These are phyloP conservation scores for Cyprinodon diabolis DNA, from an alignment of 2,797 vertebrate species.

Conservation along the genomic window DNA sequence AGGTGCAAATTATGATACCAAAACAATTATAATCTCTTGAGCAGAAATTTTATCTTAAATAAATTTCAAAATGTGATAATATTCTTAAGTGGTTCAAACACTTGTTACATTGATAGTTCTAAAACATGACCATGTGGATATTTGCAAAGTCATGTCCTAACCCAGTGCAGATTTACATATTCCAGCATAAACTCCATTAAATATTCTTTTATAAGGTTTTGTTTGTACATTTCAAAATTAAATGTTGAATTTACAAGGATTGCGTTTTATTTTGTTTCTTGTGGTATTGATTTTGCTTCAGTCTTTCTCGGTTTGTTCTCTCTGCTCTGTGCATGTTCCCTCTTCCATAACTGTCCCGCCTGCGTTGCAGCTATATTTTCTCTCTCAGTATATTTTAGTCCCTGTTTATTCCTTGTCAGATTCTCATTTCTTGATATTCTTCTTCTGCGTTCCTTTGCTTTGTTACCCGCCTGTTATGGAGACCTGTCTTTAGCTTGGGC, in stretches of 20 bases:
- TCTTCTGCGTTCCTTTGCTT: conserved; percentile 1
- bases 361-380: conserved; percentile 1
- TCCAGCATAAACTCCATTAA: background rate
- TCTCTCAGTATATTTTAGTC: conserved; percentile 6
- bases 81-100: background rate
- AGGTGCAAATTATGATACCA: too few relatives aligned
- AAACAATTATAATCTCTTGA: too few relatives aligned
- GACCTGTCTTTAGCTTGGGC: background rate
- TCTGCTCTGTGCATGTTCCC: background rate
- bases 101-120: background rate
- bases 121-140: background rate
- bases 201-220: background rate
- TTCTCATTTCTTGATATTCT: background rate
- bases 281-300: background rate
- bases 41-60: background rate
- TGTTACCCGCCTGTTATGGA: background rate
- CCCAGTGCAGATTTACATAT: background rate
- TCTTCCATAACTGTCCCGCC: background rate
- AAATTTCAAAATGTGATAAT: background rate
- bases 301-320: conserved; percentile 2
- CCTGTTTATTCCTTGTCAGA: background rate
- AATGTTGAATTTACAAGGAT: background rate
- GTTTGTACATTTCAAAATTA: background rate
- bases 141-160: too few relatives aligned
- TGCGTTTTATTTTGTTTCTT: background rate